phyloP scores from a whole-genome alignment of 2,113 vertebrate genomes.

The Anarhynchus alexandrinus region DNA sequence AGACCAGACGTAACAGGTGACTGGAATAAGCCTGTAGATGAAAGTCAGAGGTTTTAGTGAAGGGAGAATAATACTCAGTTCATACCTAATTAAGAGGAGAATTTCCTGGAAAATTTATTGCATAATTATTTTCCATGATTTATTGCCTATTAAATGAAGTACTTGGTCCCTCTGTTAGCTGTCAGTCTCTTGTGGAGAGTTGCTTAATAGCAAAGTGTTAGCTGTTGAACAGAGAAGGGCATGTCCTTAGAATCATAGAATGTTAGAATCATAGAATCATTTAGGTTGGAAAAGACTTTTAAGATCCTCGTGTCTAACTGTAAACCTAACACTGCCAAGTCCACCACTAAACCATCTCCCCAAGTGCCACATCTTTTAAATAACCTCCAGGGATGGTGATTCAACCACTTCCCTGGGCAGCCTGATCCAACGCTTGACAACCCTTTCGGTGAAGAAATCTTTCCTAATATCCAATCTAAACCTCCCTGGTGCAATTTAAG shows the following conservation, averaged over 20 bases:
- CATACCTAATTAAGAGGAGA: neutral
- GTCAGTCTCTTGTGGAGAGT: neutral
- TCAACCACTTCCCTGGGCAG: neutral
- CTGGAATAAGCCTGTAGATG: neutral
- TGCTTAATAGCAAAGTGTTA: neutral
- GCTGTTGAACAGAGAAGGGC: neutral
- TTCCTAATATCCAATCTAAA: neutral
- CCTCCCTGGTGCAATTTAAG: neutral
- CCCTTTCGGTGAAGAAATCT: neutral
- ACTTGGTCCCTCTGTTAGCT: neutral
- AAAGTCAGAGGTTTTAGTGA: neutral
- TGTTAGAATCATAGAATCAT: neutral
- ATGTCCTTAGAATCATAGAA: neutral
- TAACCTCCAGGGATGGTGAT: neutral
- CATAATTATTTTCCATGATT: neutral
- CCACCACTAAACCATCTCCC: neutral
- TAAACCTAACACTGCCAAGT: neutral
- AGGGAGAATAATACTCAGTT: neutral
- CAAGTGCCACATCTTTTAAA: neutral
- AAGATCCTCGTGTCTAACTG: rapidly evolving
- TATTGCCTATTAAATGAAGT: neutral
- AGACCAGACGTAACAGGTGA: neutral
- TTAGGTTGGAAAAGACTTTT: neutral
- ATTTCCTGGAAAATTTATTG: neutral
- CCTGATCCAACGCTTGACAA: neutral